Conservation (phyloP, 2,888 invertebrate species). For the Cephus pygmeus region DNA sequence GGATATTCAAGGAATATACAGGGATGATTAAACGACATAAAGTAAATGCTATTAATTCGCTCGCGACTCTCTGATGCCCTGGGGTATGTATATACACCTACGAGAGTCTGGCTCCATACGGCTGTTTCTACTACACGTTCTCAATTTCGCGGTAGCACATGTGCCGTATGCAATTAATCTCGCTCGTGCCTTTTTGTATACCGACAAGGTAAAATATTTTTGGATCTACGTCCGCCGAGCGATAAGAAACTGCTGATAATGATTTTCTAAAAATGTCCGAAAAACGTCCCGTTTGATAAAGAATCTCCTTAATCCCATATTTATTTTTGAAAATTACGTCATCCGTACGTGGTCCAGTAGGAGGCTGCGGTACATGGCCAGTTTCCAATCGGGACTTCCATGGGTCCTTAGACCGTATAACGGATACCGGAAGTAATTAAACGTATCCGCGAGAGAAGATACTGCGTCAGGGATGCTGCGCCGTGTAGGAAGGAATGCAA, state of each 20-base stretch:
- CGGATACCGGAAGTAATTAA: slow-evolving; percentile 45
- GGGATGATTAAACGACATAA: slow-evolving; percentile 37
- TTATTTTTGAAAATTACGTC: background rate
- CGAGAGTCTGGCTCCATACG: background rate
- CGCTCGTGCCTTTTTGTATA: slow-evolving; percentile 12
- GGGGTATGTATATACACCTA: slow-evolving; percentile 2
- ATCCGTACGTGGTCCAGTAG: background rate
- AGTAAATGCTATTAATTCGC: slow-evolving; percentile 42
- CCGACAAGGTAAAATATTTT: background rate
- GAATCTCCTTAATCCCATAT: background rate
- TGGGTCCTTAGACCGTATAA: background rate
- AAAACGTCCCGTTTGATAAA: background rate
- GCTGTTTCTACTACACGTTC: background rate
- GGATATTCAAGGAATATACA: background rate
- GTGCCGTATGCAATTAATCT: slow-evolving; percentile 19
- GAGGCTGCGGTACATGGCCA: background rate
- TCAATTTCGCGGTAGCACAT: background rate
- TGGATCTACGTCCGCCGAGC: background rate
- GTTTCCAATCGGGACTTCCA: background rate
- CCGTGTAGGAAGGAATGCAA: slow-evolving; percentile 41
- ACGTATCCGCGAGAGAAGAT: slow-evolving; percentile 30
- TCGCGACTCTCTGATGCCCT: slow-evolving; percentile 5
- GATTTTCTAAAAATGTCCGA: background rate
- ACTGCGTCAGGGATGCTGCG: slow-evolving; percentile 21
- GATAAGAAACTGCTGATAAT: background rate